phyloP scores from a whole-genome alignment of 2,113 vertebrate genomes.

The Oceanodroma tethys region DNA sequence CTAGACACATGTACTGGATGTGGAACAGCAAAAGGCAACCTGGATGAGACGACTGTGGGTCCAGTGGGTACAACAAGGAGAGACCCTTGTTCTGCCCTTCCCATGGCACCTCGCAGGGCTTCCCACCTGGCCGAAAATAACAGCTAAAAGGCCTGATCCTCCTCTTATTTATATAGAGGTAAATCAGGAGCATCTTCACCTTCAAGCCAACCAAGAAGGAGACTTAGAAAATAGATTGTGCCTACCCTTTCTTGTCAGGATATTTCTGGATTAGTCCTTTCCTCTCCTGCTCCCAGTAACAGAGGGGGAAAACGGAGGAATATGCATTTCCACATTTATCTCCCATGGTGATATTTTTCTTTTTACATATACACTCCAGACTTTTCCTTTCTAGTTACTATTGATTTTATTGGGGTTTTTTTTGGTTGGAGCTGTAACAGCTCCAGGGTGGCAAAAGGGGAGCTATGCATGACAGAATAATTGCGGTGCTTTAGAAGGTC shows the following conservation, averaged over 20 bases:
- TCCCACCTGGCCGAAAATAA: neutral
- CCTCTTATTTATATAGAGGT: accelerated
- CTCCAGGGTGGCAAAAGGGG: neutral
- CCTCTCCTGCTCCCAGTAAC: neutral
- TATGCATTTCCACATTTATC: neutral
- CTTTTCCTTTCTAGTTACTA: neutral
- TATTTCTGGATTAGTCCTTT: neutral
- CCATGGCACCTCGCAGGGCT: neutral
- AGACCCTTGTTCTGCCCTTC: neutral
- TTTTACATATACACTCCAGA: neutral
- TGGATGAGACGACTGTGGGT: neutral
- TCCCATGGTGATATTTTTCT: neutral
- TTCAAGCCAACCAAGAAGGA: neutral
- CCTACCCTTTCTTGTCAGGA: neutral
- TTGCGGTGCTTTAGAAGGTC: neutral
- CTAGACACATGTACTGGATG: too few relatives aligned
- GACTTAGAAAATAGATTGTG: neutral
- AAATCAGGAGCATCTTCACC: neutral
- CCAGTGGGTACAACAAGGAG: neutral
- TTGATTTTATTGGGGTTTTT: neutral
- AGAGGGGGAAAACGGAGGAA: neutral
- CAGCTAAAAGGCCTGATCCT: neutral
- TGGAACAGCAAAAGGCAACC: neutral
- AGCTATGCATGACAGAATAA: neutral
- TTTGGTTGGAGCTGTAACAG: neutral